phyloP scores from a whole-genome alignment of 2,888 invertebrate genomes.

The Monopis laevigella region DNA sequence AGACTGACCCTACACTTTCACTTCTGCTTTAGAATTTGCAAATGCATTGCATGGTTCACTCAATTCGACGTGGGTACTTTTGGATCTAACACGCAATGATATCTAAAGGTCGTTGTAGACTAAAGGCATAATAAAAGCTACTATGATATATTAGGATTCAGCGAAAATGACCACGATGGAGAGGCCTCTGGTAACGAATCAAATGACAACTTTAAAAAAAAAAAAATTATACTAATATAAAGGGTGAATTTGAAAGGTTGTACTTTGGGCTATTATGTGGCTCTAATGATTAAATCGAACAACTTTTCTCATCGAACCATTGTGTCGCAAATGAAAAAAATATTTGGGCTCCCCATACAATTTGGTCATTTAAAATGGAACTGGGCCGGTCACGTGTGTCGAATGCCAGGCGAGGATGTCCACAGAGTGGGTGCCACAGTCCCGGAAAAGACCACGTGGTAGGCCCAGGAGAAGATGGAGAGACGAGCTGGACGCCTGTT shows the following conservation, averaged over 20 bases:
- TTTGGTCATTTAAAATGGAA: background rate
- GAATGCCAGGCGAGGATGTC: no score
- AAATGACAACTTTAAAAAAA: no score
- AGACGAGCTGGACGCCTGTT: no score
- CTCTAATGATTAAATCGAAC: background rate
- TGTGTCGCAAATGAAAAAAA: background rate
- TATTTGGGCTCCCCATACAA: background rate
- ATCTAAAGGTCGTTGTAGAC: no score
- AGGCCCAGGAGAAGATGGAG: no score
- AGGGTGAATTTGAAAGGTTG: background rate
- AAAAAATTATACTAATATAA: background rate
- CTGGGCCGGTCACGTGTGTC: background rate
- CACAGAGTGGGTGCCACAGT: no score
- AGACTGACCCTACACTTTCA: conserved; percentile 4
- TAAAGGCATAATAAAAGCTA: no score
- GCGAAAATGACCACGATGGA: no score
- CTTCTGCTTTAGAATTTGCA: conserved; percentile 1
- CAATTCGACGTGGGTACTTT: background rate
- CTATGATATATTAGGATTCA: no score
- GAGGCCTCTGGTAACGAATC: no score
- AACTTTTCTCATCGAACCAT: background rate
- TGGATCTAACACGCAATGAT: background rate
- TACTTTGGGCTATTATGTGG: background rate
- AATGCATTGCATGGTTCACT: background rate
- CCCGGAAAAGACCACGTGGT: no score